phyloP scores from a whole-genome alignment of 2,113 vertebrate genomes.

The Zosterops lateralis region DNA sequence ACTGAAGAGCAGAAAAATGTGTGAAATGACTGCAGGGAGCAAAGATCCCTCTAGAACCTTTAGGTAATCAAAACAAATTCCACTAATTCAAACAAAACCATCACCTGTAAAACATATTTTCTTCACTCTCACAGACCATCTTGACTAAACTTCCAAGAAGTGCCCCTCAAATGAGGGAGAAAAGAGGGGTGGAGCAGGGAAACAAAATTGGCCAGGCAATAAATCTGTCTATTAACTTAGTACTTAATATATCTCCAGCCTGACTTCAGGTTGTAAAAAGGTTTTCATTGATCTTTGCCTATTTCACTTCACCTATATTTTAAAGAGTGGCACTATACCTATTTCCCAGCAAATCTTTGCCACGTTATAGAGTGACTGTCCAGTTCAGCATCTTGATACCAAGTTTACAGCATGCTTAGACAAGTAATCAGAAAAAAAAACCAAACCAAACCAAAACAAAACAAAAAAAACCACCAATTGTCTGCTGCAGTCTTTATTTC shows the following conservation, averaged over 20 bases:
- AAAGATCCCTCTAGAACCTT: background rate
- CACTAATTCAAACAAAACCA: background rate
- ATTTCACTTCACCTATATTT: background rate
- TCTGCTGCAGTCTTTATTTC: slow-evolving; percentile 19
- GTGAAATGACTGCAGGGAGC: background rate
- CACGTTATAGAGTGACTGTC: background rate
- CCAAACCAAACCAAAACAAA: background rate
- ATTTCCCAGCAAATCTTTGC: background rate
- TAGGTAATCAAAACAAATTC: background rate
- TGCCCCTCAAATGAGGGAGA: background rate
- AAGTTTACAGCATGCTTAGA: background rate
- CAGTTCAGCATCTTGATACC: background rate
- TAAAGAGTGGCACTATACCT: background rate
- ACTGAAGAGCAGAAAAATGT: background rate
- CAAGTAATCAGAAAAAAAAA: background rate
- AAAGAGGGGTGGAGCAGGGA: background rate
- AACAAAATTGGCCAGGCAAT: background rate
- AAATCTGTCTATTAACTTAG: background rate
- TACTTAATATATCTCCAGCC: background rate
- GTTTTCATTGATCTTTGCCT: background rate
- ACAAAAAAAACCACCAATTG: background rate
- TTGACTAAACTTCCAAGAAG: background rate
- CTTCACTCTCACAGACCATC: background rate
- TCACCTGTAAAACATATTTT: background rate
- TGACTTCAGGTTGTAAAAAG: background rate